Base-by-base conservation (phyloP, 2,113 vertebrate species). In the Indicator indicator region DNA sequence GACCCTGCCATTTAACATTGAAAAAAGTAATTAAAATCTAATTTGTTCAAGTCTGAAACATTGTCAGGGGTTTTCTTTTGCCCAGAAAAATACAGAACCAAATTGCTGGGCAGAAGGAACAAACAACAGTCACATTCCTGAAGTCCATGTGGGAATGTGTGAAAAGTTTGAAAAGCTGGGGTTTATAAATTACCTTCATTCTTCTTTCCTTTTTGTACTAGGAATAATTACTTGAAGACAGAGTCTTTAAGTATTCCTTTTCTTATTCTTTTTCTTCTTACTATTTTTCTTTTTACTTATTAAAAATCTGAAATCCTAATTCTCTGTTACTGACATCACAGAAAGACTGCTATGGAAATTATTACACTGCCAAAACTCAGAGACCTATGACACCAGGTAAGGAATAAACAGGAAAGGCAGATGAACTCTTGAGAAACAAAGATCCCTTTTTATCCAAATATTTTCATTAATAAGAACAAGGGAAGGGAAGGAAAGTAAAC, bases 321-420 rank as follows among this genome's bases (percentile, higher is more conserved):
- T 65, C 70, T 89, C 79, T 94, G 38, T 86, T 95, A 83, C 64
- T 85, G 87, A 94, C 64, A 82, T 54, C 65, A 86, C 92, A 93
- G 90, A 73, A 88, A 88, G 81, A 40, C 68, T 89, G 75, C 81
- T 94, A 2, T 95, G 91, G 95, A 97, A 96, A 96, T 90, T 78
- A 85, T 76, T 75, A 20, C 32, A 16, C 64, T 96, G 92, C 81
- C 83, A 94, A 75, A 77, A 69, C 87, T 62, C 42, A 20, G 65
- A 87, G 50, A n/a, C 67, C 78, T 81, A 17, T 84, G 91, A 94
- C 86, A 93, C 69, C 85, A 96, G 96, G 94, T 96, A 84, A 93
- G 96, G 94, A 93, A 97, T 77, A 97, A 96, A 96, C 94, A 96
- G 92, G 83, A 92, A 95, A 91, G 74, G 83, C 6, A 8, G 95